Base-by-base conservation (phyloP, 1,140 invertebrate genomes). In the Temnothorax curvispinosus region DNA sequence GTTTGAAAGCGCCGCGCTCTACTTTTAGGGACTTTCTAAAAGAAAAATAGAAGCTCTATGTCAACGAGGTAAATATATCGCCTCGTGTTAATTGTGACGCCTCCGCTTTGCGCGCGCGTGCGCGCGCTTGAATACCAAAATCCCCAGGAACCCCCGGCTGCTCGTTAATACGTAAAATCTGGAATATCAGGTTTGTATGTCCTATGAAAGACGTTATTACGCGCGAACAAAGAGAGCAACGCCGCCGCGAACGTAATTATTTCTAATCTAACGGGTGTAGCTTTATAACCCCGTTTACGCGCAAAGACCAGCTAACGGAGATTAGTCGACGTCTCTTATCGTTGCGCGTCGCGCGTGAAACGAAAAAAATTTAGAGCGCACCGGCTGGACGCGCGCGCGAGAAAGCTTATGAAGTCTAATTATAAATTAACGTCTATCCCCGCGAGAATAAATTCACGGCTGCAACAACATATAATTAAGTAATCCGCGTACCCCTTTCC, bases 81-180 rank as follows among this genome's bases (percentile, higher is more conserved):
- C 27, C 62, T 41, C 54, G 35, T 35, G 56, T 85, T 90, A 90
- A 90, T 90, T 52, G 77, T 52, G 69, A 71, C 75, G 87, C 44
- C 69, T 88, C 15, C 64, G 38, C 58, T 77, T n/a, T 44, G 3
- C 27, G 62, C 56, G 62, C 56, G 3, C 27, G 62, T 52, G 62
- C 56, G 62, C 11, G 27, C 78, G 60, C 80, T 50, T 86, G 88
- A 90, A 85, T 85, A 88, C 52, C 76, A 56, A 88, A 90, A 87
- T 69, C 85, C 41, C 74, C 52, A 21, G 7, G 32, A 41, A 50
- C 71, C 32, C n/a, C 60, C 38, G 54, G 21, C 11, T 52, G 38
- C 74, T 87, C 84, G 88, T 90, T 89, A 85, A 90, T 89, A 89
- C 86, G 67, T 81, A 65, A 77, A 90, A 90, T 90, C 89, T 86